Evolutionary conservation across 1,140 invertebrate genomes (phyloP).

Genomic region (Euwallacea fornicatus): DNA sequence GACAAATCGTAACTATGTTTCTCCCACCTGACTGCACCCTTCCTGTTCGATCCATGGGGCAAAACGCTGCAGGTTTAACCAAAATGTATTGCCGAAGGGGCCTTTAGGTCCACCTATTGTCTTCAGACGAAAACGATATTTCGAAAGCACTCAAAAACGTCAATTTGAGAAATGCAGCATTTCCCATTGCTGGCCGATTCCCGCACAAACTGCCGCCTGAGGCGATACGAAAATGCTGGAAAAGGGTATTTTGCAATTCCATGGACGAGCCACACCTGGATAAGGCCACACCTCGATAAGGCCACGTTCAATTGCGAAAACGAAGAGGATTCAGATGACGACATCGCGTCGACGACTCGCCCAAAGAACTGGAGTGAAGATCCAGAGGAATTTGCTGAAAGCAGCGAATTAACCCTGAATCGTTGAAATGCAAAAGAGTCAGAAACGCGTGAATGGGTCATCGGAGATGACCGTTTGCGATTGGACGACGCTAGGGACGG

Average conservation of each 20-base stretch:
- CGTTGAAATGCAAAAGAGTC: too few species aligned
- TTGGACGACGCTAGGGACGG: too few species aligned
- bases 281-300: background rate
- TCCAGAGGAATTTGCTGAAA: background rate
- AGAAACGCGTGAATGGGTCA: too few species aligned
- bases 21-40: conserved; percentile 26
- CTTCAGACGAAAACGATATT: background rate
- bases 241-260: background rate
- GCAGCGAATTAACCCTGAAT: too few species aligned
- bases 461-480: too few species aligned
- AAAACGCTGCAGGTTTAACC: conserved; percentile 24
- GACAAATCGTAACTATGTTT: too few species aligned
- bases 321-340: conserved; percentile 1
- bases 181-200: conserved; percentile 8
- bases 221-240: background rate
- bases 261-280: background rate
- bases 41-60: conserved; percentile 29
- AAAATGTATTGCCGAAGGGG: conserved; percentile 20
- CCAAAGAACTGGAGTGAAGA: background rate
- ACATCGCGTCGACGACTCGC: background rate
- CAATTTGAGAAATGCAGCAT: conserved; percentile 4
- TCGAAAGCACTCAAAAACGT: background rate
- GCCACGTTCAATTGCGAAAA: background rate
- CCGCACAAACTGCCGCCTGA: background rate
- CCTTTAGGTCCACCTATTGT: conserved; percentile 9